These are phyloP conservation scores for Eledone cirrhosa DNA, from an alignment of 2,888 invertebrate species.

Conservation along the genomic window DNA sequence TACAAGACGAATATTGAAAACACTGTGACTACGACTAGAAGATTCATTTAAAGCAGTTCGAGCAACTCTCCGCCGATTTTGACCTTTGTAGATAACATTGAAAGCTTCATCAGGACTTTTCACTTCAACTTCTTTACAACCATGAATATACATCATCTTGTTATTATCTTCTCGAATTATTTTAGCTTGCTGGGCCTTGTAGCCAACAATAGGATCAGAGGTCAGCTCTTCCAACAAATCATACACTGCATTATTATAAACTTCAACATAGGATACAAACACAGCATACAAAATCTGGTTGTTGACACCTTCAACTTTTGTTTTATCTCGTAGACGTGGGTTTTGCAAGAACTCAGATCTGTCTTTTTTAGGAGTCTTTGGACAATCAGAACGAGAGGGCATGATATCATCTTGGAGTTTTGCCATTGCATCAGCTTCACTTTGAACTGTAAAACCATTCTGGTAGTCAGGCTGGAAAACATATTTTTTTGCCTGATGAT, in stretches of 20 bases:
- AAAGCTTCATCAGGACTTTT: constrained; percentile 93
- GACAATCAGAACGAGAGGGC: constrained; percentile 39
- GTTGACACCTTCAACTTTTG: constrained; percentile 75
- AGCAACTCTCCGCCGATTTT: constrained; percentile 89
- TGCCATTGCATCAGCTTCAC: constrained; percentile 84
- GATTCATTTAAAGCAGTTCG: constrained; percentile 92
- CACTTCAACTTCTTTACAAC: constrained; percentile 92
- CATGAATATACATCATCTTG: constrained; percentile 88
- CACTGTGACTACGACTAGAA: constrained; percentile 95
- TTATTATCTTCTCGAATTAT: constrained; percentile 72
- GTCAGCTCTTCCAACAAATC: constrained; percentile 87
- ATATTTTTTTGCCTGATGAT: constrained; percentile 85
- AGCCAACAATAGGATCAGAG: constrained; percentile 62
- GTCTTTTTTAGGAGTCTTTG: constrained; percentile 47
- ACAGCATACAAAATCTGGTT: constrained; percentile 88
- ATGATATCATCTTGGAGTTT: constrained; percentile 65
- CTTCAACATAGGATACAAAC: constrained; percentile 94
- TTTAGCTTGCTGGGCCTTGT: constrained; percentile 80
- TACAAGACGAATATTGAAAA: constrained; percentile 92
- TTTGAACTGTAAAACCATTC: constrained; percentile 92
- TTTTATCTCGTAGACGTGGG: constrained; percentile 66
- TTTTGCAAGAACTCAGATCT: constrained; percentile 39
- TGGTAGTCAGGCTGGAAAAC: constrained; percentile 91
- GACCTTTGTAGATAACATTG: constrained; percentile 82
- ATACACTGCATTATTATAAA: constrained; percentile 96